Base-by-base conservation (phyloP, 2,888 invertebrate species). In the Andrena marginata region DNA sequence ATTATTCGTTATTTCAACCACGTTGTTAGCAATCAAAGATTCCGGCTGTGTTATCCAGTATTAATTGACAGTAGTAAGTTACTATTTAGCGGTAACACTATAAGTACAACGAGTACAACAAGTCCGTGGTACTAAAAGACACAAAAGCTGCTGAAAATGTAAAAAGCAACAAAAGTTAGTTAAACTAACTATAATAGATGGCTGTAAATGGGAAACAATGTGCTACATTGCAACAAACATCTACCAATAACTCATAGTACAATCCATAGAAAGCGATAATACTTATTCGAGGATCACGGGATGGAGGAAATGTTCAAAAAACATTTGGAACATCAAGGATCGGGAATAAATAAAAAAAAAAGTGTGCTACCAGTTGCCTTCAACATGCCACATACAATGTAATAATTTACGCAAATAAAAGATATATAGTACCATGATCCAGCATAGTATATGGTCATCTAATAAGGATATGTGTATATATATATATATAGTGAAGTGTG, bases 321-420 rank as follows among this genome's bases (percentile, higher is more conserved):
- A 26, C 20, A 10, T 62, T 26, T 31, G 85, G 74, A 87, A 60
- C 13, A 29, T 67, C 7, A 42, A 54, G 84, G 77, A 75, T 78
- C 8, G 48, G 56, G 60, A 64, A 63, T 65, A 80, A 71, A 67
- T n/a, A 82, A 82, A 68, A 51, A 82, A 80, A 29, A 74, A n/a
- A n/a, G n/a, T 82, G 80, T 81, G 76, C 84, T 87, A 87, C 81
- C 81, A 86, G 77, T 85, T 86, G 86, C 71, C 79, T 82, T 79
- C 35, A 76, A 86, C 88, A 89, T 89, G 89, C 89, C 86, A 77
- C 69, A 71, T 68, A 74, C 75, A 80, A 72, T 76, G 20, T 79
- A 76, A 64, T 13, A 60, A 79, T 54, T 3, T 71, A 67, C 56
- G 59, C 75, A 75, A 81, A 70, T 69, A 67, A 80, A 75, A 65